These are phyloP conservation scores for Chaetops frenatus DNA, from an alignment of 2,113 vertebrate species.

Conservation along the genomic window DNA sequence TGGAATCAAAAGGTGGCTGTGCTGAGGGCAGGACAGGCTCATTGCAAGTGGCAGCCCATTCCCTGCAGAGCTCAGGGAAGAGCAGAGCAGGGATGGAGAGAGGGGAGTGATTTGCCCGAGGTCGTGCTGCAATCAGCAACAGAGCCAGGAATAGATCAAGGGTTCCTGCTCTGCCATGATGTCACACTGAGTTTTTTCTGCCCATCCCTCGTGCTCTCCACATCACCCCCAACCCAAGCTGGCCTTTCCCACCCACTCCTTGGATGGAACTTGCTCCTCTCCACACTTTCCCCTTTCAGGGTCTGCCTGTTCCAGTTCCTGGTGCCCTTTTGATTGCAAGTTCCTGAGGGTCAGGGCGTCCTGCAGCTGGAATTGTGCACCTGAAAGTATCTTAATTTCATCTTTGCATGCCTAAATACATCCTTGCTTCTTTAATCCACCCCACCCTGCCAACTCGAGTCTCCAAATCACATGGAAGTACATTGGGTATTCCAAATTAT, in stretches of 20 bases:
- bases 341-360: background rate
- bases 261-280: background rate
- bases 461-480: background rate
- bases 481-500: background rate
- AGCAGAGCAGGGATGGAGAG: background rate
- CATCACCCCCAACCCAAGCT: background rate
- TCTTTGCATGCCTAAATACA: background rate
- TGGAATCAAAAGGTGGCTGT: background rate
- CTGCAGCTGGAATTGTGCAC: background rate
- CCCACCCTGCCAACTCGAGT: background rate
- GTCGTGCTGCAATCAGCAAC: background rate
- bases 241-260: background rate
- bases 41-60: background rate
- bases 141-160: slow-evolving; percentile 4
- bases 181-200: background rate
- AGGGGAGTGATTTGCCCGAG: background rate
- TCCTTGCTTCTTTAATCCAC: background rate
- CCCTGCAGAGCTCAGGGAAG: background rate
- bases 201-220: background rate
- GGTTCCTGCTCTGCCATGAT: background rate
- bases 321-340: background rate
- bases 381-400: background rate
- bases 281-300: background rate
- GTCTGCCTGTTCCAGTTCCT: background rate
- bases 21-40: background rate